Evolutionary conservation across 1,140 invertebrate genomes (phyloP).

Genomic region (Hormaphis cornu): DNA sequence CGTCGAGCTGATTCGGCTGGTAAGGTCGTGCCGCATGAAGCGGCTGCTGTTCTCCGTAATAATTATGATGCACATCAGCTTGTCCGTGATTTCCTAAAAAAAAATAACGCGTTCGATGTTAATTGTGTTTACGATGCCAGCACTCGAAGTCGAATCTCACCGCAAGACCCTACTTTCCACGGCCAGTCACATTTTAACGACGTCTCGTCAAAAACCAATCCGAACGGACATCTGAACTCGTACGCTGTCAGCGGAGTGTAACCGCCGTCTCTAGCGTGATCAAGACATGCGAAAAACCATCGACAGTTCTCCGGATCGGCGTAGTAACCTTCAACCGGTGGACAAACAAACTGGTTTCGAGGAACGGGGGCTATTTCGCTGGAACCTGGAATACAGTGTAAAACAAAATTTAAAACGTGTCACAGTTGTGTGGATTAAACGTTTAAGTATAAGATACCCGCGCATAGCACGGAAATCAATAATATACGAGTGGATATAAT

Average conservation of each 20-base stretch:
- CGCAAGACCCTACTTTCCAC: constrained; percentile 63
- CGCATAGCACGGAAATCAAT: not conserved
- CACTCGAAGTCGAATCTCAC: constrained; percentile 35
- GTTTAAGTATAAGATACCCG: too few relatives aligned
- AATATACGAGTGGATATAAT: not conserved
- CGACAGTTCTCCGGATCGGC: constrained; percentile 73
- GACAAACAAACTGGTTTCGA: constrained; percentile 53
- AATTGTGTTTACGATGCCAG: not conserved
- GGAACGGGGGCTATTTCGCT: constrained; percentile 65
- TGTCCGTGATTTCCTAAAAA: not conserved
- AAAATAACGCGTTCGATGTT: not conserved
- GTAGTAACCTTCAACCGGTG: constrained; percentile 55
- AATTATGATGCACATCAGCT: not conserved
- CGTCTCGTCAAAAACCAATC: constrained; percentile 65
- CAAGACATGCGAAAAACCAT: constrained; percentile 76
- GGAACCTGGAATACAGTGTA: constrained; percentile 46
- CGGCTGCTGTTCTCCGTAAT: constrained; percentile 18
- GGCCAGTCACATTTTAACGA: constrained; percentile 70
- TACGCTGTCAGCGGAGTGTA: constrained; percentile 53
- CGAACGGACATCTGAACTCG: constrained; percentile 74
- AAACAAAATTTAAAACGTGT: too few relatives aligned
- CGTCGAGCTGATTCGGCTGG: not conserved
- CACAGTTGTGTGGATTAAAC: too few relatives aligned
- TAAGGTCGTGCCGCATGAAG: too few relatives aligned
- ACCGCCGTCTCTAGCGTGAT: constrained; percentile 54